Evolutionary conservation across 2,113 vertebrate species (phyloP), one percentile per base, ranked within the genome.

Genomic region (Pomatostomus ruficeps): DNA sequence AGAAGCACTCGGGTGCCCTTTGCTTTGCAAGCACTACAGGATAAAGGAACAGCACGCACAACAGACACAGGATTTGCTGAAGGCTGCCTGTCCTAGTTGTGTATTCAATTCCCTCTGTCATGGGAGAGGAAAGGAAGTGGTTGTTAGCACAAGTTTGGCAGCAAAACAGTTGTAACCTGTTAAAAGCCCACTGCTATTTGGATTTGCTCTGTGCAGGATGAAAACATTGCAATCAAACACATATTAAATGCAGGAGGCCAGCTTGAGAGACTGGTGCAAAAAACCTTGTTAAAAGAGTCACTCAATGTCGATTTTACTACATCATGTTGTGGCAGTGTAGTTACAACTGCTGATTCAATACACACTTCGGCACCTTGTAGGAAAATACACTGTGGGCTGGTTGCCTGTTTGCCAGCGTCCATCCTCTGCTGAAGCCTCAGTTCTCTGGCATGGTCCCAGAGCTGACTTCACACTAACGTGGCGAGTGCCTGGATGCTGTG

Each of bases 391-490:
- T 14, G 38, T 21, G 38, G 38, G 14, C 62, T 5, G 42, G 9
- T 43, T 2, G 1, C 58, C 48, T 15, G 8, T 68, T 71, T 18
- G 36, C 46, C 31, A 13, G n/a, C 4, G 48, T 24, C 62, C 5
- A 3, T 35, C 62, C 67, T 38, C 26, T 11, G 38, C 48, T 43
- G 74, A 66, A 70, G 52, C 38, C 61, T 25, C 33, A 7, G 31
- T 12, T 45, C 55, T 36, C 40, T 38, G 87, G 36, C 18, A 20
- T 48, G 15, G 57, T 35, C 70, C 73, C 43, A 52, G 26, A 45
- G 40, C 55, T 33, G 33, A 63, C 33, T 73, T 96, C 97, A 97
- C 62, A 97, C 97, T 8, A 98, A 48, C 0, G 97, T 97, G 78
- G 96, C 96, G 4, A 96, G 63, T 63, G 81, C 81, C 45, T 54